phyloP scores from a whole-genome alignment of 1,140 invertebrate genomes.

The Sogatella furcifera region DNA sequence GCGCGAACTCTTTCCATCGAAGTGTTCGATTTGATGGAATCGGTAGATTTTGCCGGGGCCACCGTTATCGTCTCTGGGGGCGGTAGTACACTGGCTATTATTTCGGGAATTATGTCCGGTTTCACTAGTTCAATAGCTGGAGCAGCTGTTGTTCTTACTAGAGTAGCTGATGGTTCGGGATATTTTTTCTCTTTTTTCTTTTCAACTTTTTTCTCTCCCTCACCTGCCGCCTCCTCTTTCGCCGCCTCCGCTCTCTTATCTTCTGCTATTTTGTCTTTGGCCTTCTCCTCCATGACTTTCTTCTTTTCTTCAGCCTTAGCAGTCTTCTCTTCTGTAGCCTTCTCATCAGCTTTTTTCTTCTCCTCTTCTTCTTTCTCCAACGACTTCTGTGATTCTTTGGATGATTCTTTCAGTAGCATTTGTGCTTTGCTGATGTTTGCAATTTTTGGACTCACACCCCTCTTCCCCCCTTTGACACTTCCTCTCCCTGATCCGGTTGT shows the following conservation, averaged over 20 bases:
- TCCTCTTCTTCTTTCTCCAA: background rate
- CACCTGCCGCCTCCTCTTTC: background rate
- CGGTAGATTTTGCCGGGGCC: slow-evolving; percentile 4
- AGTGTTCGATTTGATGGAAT: slow-evolving; percentile 11
- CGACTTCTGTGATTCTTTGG: slow-evolving; percentile 3
- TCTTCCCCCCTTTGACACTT: background rate
- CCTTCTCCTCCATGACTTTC: background rate
- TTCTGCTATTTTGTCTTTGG: background rate
- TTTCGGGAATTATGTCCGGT: slow-evolving; percentile 14
- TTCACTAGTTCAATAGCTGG: slow-evolving; percentile 8
- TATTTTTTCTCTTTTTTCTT: slow-evolving; percentile 1
- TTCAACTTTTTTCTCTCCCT: background rate
- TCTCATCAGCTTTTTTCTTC: background rate
- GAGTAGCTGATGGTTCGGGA: slow-evolving; percentile 7
- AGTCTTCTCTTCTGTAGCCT: background rate
- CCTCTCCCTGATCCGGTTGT: background rate
- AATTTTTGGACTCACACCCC: background rate
- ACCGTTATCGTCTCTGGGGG: background rate
- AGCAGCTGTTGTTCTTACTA: slow-evolving; percentile 10
- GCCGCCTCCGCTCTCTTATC: background rate
- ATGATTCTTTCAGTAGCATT: background rate
- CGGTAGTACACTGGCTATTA: slow-evolving; percentile 5
- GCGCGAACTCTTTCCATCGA: slow-evolving; percentile 12
- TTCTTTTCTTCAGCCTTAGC: slow-evolving; percentile 1
- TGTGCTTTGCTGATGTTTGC: background rate